Conservation (phyloP, 2,113 vertebrate species). For the Protobothrops flavoviridis region DNA sequence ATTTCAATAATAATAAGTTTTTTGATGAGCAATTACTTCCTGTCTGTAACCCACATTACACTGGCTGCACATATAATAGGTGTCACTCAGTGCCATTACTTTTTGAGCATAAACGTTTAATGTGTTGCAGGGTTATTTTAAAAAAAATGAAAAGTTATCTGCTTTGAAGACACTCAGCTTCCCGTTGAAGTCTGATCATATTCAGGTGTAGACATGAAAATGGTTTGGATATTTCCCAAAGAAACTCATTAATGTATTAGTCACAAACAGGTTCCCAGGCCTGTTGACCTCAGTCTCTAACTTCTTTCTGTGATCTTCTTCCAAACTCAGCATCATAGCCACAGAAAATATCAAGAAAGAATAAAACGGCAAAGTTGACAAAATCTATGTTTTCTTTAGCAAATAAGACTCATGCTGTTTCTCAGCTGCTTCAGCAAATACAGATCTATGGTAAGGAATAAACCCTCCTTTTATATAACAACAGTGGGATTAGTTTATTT, state of each 20-base stretch:
- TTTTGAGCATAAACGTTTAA: conserved; percentile 32
- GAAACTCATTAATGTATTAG: conserved; percentile 59
- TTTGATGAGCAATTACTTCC: conserved; percentile 39
- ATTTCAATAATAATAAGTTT: conserved; percentile 40
- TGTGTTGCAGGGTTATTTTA: conserved; percentile 13
- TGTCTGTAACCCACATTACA: conserved; percentile 33
- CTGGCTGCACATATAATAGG: conserved; percentile 31
- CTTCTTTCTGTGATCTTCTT: conserved; percentile 63
- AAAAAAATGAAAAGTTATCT: conserved; percentile 16
- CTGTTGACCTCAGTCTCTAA: conserved; percentile 61
- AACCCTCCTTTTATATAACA: conserved; percentile 38
- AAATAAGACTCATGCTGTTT: conserved; percentile 24
- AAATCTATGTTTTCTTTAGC: conserved; percentile 44
- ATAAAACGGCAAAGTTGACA: conserved; percentile 55
- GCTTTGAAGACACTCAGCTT: conserved; percentile 8
- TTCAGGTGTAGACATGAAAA: conserved; percentile 58
- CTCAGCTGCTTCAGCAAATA: conserved; percentile 26
- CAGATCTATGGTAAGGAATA: conserved; percentile 24
- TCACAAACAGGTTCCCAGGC: conserved; percentile 62
- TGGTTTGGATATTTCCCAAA: conserved; percentile 58
- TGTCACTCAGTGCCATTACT: conserved; percentile 33
- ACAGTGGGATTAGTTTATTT: not conserved
- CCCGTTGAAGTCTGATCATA: conserved; percentile 8
- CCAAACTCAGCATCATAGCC: conserved; percentile 61
- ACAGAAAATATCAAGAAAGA: conserved; percentile 53